phyloP scores from a whole-genome alignment of 37 sponge, comb jelly and placozoan species.

The Agelas oroides region DNA sequence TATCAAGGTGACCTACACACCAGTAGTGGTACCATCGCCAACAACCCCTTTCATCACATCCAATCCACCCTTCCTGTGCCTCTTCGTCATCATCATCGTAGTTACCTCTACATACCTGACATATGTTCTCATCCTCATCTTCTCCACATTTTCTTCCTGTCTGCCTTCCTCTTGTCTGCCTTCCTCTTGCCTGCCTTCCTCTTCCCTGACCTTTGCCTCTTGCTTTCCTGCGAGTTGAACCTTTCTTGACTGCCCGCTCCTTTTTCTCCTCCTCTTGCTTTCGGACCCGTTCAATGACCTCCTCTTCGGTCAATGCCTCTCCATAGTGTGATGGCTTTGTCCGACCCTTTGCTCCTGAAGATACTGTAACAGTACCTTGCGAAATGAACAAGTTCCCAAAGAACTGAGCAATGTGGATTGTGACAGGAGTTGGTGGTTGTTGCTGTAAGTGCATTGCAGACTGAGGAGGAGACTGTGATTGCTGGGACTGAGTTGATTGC shows the following conservation, averaged over 20 bases:
- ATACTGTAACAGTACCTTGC: background rate
- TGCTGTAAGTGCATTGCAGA: too few species aligned
- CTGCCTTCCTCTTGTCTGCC: too few species aligned
- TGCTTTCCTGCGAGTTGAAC: too few species aligned
- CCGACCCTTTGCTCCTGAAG: background rate
- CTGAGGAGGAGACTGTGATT: too few species aligned
- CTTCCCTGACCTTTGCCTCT: too few species aligned
- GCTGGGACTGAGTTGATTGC: too few species aligned
- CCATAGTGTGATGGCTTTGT: background rate
- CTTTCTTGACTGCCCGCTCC: too few species aligned
- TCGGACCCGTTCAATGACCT: background rate
- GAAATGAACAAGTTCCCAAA: too few species aligned
- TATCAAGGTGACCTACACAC: constrained; percentile 18
- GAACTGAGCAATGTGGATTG: too few species aligned
- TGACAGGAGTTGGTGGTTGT: too few species aligned
- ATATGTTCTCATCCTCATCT: constrained; percentile 2
- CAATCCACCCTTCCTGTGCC: constrained; percentile 28
- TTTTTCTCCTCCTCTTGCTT: background rate
- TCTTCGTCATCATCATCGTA: constrained; percentile 46
- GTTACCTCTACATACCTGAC: constrained; percentile 3
- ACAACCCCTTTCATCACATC: constrained; percentile 28
- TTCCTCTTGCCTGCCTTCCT: too few species aligned
- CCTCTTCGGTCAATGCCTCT: constrained; percentile 5
- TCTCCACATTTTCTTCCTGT: too few species aligned
- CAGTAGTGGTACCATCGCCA: constrained; percentile 39